Conservation (phyloP, 1,140 invertebrate genomes). For the Hesperophylax magnus region DNA sequence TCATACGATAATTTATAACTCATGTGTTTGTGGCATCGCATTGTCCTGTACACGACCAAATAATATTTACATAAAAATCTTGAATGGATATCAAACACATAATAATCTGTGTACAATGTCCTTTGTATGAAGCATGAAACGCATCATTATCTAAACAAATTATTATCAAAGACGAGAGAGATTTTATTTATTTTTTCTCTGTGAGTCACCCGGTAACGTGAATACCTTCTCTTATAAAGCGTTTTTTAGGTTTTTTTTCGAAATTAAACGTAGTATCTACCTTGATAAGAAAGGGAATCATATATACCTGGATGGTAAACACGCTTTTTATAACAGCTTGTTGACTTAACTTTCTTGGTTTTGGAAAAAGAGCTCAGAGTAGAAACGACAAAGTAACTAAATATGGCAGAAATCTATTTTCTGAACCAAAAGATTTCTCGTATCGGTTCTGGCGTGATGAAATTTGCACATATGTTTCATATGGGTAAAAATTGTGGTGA, state of each 20-base stretch:
- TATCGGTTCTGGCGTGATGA: too few relatives aligned
- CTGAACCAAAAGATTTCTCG: too few relatives aligned
- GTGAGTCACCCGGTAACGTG: conserved; percentile 35
- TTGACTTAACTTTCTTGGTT: conserved; percentile 47
- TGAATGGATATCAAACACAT: conserved; percentile 36
- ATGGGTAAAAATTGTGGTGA: too few relatives aligned
- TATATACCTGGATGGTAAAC: conserved; percentile 48
- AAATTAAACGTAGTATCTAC: conserved; percentile 36
- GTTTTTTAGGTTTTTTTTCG: conserved; percentile 9
- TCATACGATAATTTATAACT: conserved; percentile 36
- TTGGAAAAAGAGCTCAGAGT: neutral
- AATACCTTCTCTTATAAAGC: too few relatives aligned
- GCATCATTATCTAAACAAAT: conserved; percentile 48
- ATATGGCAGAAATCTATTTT: too few relatives aligned
- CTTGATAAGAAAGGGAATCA: conserved; percentile 41
- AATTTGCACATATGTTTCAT: too few relatives aligned
- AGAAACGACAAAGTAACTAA: too few relatives aligned
- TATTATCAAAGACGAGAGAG: neutral
- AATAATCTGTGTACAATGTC: conserved; percentile 16
- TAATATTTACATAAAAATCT: conserved; percentile 46
- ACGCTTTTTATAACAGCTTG: conserved; percentile 47
- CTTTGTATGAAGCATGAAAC: conserved; percentile 39
- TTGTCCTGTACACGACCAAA: conserved; percentile 31
- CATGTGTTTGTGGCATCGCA: neutral
- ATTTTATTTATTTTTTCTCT: neutral